These are phyloP conservation scores for Diarsia rubi DNA, from an alignment of 2,888 invertebrate species.

Conservation along the genomic window DNA sequence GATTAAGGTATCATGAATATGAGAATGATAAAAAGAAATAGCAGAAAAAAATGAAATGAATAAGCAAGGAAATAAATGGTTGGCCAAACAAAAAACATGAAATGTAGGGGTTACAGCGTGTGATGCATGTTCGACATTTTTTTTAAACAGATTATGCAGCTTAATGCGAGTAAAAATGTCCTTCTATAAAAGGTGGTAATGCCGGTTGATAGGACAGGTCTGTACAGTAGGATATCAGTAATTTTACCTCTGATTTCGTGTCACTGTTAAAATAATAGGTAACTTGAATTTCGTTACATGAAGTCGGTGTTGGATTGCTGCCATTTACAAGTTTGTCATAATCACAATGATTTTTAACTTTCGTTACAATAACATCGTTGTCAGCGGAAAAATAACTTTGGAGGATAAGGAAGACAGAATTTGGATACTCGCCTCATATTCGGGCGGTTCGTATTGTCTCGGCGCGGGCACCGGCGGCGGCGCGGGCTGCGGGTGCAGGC, in stretches of 20 bases:
- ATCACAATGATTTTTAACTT: too few species aligned
- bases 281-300: too few species aligned
- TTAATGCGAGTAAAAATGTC: background rate
- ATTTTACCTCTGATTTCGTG: background rate
- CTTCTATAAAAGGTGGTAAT: background rate
- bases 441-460: conserved; percentile 30
- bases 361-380: background rate
- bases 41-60: background rate
- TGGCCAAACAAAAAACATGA: background rate
- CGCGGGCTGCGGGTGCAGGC: conserved; percentile 79
- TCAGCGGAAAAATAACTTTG: background rate
- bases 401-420: background rate
- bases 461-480: conserved; percentile 23
- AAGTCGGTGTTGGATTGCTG: too few species aligned
- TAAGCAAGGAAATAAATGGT: background rate
- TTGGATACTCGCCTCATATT: conserved; percentile 69
- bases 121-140: background rate
- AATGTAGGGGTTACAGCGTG: background rate
- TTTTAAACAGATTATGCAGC: background rate
- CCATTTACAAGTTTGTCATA: too few species aligned
- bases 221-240: background rate
- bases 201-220: background rate
- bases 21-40: background rate
- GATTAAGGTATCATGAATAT: background rate
- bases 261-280: background rate